Evolutionary conservation across 2,888 invertebrate species (phyloP), one percentile per base, ranked within the genome.

Genomic region (Crocallis elinguaria): DNA sequence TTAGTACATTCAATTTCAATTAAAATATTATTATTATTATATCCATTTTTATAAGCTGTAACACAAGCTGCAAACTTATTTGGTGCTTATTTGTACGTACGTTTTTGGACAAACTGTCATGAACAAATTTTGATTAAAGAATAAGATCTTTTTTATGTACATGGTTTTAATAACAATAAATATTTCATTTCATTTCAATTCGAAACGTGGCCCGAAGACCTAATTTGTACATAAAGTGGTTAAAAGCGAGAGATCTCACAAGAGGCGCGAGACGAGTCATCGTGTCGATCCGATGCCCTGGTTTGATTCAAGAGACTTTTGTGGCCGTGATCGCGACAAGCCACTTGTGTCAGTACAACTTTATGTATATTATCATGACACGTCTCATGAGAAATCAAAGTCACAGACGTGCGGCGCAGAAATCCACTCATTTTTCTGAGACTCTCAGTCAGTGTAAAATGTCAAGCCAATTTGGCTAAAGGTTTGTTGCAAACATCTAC

Each of bases 241-340:
- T 46, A 19, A 49, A 29, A 46, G 14, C 38, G 46, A 39, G 44
- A 49, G 50, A 48, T 49, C 42, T 49, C 59, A 44, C 43, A 27
- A 61, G 60, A 60, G 59, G 41, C 46, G 41, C 42, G 43, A 46
- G 57, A 57, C 59, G 59, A 58, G 56, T 46, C 66, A 64, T 71
- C 66, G 69, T 64, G 68, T 70, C 69, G 73, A 79, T 81, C 75
- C 68, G 77, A 79, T 77, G 82, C 66, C 82, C 84, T 75, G 78
- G 75, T 82, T 84, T 66, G 49, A 54, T 60, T 55, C 55, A 56
- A 82, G 80, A 66, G 80, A 68, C 71, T 35, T 77, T 79, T 67
- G 65, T 70, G 67, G 57, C 59, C 46, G 49, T 63, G 65, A 66
- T 67, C 73, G 69, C 66, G 66, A 62, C 77, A 64, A 58, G 55